phyloP scores from a whole-genome alignment of 1,140 invertebrate genomes.

The Drosophila persimilis region DNA sequence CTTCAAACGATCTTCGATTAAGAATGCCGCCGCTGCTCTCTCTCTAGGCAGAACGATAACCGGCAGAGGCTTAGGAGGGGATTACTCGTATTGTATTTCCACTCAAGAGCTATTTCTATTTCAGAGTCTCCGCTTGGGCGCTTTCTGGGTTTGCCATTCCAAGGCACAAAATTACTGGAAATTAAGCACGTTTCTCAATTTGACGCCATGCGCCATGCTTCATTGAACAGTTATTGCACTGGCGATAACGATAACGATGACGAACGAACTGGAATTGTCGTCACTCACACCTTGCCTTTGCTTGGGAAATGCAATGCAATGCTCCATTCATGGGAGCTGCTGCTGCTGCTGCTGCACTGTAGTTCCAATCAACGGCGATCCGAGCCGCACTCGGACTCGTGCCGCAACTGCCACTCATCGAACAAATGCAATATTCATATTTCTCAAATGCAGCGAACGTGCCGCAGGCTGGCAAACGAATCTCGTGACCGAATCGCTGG shows the following conservation, averaged over 20 bases:
- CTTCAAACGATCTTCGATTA: conserved; percentile 42
- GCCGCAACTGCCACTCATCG: conserved; percentile 18
- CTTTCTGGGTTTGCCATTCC: not conserved
- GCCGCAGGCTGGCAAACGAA: conserved; percentile 15
- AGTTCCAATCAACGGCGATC: not conserved
- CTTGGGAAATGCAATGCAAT: conserved; percentile 23
- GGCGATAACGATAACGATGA: conserved; percentile 13
- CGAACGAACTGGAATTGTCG: conserved; percentile 30
- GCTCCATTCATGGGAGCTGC: conserved; percentile 12
- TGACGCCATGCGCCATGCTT: conserved; percentile 34
- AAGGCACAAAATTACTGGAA: conserved; percentile 3
- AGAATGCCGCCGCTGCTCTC: not conserved
- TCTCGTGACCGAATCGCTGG: conserved; percentile 23
- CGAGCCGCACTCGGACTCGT: conserved; percentile 14
- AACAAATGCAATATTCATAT: not conserved
- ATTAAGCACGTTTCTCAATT: conserved; percentile 46
- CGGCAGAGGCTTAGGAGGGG: not conserved
- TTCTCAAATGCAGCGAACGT: conserved; percentile 11
- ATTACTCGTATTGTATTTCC: conserved; percentile 29
- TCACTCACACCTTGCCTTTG: conserved; percentile 28
- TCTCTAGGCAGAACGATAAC: not conserved
- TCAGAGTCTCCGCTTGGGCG: not conserved
- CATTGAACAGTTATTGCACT: conserved; percentile 24
- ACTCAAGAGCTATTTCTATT: conserved; percentile 4
- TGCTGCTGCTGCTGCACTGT: not conserved